Conservation (phyloP, 35 echinoderm and acorn worm genomes). For the Ophiothrix spiculata region DNA sequence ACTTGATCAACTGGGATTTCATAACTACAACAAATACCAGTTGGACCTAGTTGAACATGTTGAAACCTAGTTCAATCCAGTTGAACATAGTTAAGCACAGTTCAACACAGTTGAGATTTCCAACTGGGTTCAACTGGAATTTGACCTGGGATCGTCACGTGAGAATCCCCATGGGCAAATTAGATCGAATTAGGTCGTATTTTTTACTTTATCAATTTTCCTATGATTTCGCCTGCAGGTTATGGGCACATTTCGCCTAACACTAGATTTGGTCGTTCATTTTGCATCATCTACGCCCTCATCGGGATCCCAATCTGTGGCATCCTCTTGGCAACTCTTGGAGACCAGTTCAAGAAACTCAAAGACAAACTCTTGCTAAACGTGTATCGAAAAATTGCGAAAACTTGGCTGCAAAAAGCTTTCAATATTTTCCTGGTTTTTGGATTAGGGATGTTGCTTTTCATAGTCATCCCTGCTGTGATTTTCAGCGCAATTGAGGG, state of each 20-base stretch:
- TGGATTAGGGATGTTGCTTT: slow-evolving; percentile 12
- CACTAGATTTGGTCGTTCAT: slow-evolving; percentile 50
- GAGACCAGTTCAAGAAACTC: slow-evolving; percentile 34
- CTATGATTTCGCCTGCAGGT: slow-evolving; percentile 48
- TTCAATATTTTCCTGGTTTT: slow-evolving; percentile 34
- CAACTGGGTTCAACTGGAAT: no score
- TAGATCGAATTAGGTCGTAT: no score
- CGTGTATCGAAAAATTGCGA: not conserved
- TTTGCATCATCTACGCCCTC: slow-evolving; percentile 82
- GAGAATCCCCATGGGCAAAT: no score
- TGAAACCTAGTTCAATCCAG: no score
- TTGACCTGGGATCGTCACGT: no score
- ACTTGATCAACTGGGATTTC: no score
- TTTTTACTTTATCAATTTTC: no score
- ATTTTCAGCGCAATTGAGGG: slow-evolving; percentile 61
- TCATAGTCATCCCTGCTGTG: slow-evolving; percentile 67
- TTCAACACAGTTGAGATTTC: no score
- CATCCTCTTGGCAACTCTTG: slow-evolving; percentile 66
- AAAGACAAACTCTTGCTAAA: not conserved
- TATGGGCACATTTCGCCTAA: slow-evolving; percentile 88
- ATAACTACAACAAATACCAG: no score
- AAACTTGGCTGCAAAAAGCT: not conserved
- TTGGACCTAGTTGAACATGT: no score
- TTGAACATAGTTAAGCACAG: no score
- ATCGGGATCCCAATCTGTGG: slow-evolving; percentile 89